Conservation (phyloP, 2,113 vertebrate species). For the Notothenia coriiceps region DNA sequence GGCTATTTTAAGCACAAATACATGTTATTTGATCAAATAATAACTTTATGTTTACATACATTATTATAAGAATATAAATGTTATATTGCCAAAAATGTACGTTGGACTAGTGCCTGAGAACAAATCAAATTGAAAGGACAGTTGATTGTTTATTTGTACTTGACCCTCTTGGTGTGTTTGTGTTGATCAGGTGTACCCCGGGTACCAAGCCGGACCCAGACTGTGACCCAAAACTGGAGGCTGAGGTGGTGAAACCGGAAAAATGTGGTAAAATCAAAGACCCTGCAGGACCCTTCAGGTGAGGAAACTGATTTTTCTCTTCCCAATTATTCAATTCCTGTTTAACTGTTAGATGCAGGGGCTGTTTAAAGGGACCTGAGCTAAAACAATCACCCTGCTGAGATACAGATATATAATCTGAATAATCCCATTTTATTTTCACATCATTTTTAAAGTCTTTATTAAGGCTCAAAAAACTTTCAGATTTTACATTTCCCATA, state of each 20-base stretch:
- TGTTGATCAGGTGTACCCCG: conserved; percentile 76
- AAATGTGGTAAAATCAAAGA: conserved; percentile 84
- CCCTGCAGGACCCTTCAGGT: conserved; percentile 83
- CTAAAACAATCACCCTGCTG: too few relatives aligned
- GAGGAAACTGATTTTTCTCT: background rate
- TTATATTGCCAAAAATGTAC: background rate
- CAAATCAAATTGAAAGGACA: background rate
- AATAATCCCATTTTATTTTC: too few relatives aligned
- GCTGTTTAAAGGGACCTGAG: too few relatives aligned
- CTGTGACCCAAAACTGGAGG: conserved; percentile 79
- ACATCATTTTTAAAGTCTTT: too few relatives aligned
- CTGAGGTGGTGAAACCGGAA: conserved; percentile 76
- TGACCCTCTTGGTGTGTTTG: background rate
- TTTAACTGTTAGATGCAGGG: background rate
- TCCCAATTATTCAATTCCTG: background rate
- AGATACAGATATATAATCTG: too few relatives aligned
- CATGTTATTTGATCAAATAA: too few relatives aligned
- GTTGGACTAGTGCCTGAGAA: background rate
- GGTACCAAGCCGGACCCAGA: conserved; percentile 68
- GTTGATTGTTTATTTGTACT: background rate
- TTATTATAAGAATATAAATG: background rate
- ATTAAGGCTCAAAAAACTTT: too few relatives aligned
- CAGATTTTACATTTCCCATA: background rate
- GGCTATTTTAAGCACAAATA: too few relatives aligned
- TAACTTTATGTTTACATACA: background rate